Conservation (phyloP, 2,797 vertebrate species). For the Chaetodon trifasciatus region DNA sequence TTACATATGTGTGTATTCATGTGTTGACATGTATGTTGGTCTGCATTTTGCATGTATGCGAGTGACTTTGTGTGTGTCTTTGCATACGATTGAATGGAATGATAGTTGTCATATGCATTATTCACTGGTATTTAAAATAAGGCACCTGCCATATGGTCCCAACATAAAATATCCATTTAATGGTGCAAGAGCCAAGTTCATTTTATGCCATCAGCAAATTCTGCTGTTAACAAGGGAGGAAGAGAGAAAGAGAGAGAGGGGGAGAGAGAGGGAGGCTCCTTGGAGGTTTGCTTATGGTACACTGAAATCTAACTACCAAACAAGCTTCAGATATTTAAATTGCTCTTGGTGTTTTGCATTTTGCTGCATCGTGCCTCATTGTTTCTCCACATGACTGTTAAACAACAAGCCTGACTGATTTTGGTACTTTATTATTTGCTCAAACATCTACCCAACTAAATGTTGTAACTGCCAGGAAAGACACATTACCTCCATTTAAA, state of each 20-base stretch:
- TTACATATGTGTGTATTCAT: neutral
- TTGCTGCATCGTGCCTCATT: constrained; percentile 53
- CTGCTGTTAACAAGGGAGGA: constrained; percentile 56
- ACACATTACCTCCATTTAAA: neutral
- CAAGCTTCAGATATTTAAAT: constrained; percentile 52
- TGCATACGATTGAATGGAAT: constrained; percentile 49
- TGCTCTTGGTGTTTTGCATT: constrained; percentile 59
- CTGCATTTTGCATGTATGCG: constrained; percentile 36
- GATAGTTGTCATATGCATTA: constrained; percentile 74
- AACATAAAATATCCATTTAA: constrained; percentile 68
- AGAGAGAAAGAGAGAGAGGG: neutral
- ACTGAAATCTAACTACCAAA: constrained; percentile 51
- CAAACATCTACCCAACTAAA: constrained; percentile 10
- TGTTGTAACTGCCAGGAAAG: constrained; percentile 8
- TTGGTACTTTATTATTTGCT: constrained; percentile 24
- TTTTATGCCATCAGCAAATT: constrained; percentile 75
- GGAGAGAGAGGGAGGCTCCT: constrained; percentile 29
- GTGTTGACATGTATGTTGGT: neutral
- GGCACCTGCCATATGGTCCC: constrained; percentile 75
- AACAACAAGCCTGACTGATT: constrained; percentile 14
- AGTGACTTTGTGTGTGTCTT: constrained; percentile 21
- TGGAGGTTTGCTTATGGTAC: constrained; percentile 43
- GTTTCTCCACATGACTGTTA: constrained; percentile 24
- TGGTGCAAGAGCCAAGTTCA: constrained; percentile 55
- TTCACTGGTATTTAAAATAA: constrained; percentile 75